Conservation (phyloP, 2,797 vertebrate genomes). For the Tangara arthus region DNA sequence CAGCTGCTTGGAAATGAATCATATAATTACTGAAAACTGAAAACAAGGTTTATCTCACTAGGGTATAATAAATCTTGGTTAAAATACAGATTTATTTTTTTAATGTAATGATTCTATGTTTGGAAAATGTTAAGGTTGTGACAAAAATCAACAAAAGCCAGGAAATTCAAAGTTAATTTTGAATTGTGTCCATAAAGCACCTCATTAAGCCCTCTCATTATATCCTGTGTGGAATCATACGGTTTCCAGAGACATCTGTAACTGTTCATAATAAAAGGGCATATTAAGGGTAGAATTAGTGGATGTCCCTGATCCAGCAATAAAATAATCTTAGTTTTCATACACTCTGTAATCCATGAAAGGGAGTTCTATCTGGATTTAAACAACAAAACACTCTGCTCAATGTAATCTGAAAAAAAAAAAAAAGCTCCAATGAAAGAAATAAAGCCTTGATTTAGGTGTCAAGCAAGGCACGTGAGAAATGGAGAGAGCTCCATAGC, state of each 20-base stretch:
- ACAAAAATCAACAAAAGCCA: constrained; percentile 67
- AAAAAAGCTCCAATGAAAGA: neutral
- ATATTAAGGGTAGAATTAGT: neutral
- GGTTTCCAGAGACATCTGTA: constrained; percentile 25
- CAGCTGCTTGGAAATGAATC: constrained; percentile 32
- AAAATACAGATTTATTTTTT: constrained; percentile 31
- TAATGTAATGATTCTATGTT: constrained; percentile 43
- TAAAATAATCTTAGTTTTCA: neutral
- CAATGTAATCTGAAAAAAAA: neutral
- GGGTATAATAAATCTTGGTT: constrained; percentile 54
- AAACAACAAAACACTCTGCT: neutral
- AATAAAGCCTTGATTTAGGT: neutral
- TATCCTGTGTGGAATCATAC: neutral
- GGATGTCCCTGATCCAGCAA: neutral
- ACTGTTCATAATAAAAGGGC: constrained; percentile 16
- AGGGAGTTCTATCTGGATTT: neutral
- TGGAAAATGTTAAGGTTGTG: constrained; percentile 51
- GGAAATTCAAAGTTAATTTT: constrained; percentile 59
- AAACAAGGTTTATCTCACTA: constrained; percentile 57
- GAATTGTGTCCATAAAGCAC: constrained; percentile 58
- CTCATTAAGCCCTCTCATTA: constrained; percentile 43
- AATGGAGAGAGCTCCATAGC: neutral
- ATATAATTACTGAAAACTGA: constrained; percentile 38
- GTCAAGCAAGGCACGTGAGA: accelerated
- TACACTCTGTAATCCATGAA: neutral